phyloP scores from a whole-genome alignment of 1,140 invertebrate genomes.

The Euglossa dilemma region DNA sequence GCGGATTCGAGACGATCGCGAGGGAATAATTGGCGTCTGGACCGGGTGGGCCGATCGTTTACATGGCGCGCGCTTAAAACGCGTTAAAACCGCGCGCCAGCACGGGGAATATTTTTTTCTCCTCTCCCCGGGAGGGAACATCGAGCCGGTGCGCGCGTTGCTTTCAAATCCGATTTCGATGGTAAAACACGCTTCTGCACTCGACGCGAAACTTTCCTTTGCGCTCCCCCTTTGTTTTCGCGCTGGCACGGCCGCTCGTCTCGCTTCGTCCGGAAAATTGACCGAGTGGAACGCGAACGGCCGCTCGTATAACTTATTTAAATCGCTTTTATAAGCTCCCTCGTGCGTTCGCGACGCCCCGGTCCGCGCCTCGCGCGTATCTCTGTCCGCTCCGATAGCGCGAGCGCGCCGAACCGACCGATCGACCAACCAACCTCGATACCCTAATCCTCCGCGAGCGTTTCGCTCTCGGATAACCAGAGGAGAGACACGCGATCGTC shows the following conservation, averaged over 20 bases:
- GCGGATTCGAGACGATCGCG: not conserved
- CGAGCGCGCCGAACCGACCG: too few relatives aligned
- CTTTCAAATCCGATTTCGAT: conserved; percentile 55
- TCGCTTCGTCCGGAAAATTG: conserved; percentile 35
- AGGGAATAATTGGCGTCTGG: not conserved
- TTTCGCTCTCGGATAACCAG: too few relatives aligned
- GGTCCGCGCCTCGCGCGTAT: too few relatives aligned
- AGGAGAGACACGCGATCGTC: too few relatives aligned
- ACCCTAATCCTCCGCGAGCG: too few relatives aligned
- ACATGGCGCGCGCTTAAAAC: not conserved
- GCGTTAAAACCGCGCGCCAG: not conserved
- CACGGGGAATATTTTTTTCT: not conserved
- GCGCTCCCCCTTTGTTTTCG: conserved; percentile 43
- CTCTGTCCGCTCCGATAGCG: not conserved
- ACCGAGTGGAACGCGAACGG: conserved; percentile 14
- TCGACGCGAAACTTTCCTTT: conserved; percentile 60
- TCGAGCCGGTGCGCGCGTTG: conserved; percentile 39
- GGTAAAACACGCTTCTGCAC: conserved; percentile 60
- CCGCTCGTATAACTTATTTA: conserved; percentile 48
- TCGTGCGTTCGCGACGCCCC: not conserved
- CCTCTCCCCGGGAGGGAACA: conserved; percentile 24
- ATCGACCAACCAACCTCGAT: too few relatives aligned
- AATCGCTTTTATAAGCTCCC: conserved; percentile 33
- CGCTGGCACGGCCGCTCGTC: not conserved
- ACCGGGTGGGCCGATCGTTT: too few relatives aligned